These are phyloP conservation scores for Aspidapion aeneum DNA, from an alignment of 2,888 invertebrate genomes.

Conservation along the genomic window DNA sequence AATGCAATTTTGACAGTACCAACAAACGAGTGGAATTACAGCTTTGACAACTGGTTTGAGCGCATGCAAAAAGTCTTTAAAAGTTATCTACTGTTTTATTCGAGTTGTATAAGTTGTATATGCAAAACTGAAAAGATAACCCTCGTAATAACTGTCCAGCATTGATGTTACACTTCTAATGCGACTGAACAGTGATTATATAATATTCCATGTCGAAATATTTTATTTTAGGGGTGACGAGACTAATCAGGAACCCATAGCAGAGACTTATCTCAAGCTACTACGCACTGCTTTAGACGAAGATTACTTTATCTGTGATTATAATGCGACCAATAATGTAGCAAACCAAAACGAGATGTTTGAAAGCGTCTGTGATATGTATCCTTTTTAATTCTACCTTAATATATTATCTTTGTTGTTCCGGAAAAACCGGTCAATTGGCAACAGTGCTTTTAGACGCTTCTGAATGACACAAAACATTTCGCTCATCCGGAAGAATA, in stretches of 20 bases:
- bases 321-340: constrained; percentile 40
- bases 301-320: constrained; percentile 46
- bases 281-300: constrained; percentile 42
- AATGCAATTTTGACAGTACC: too few species aligned
- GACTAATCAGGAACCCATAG: constrained; percentile 38
- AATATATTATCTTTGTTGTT: neutral
- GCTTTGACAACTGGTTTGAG: too few species aligned
- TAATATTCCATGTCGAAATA: too few species aligned
- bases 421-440: neutral
- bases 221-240: constrained; percentile 38
- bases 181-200: too few species aligned
- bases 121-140: too few species aligned
- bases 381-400: constrained; percentile 31
- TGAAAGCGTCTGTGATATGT: constrained; percentile 39
- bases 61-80: too few species aligned
- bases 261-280: constrained; percentile 41
- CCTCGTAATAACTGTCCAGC: too few species aligned
- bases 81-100: too few species aligned
- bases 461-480: neutral
- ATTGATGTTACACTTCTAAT: too few species aligned
- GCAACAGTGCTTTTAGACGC: constrained; percentile 2
- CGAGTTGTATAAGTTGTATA: too few species aligned
- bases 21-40: too few species aligned
- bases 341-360: constrained; percentile 41
- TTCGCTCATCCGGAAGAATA: too few species aligned